A percentile compares a stretch with the other conserved stretches of the same genome.
Evolutionary conservation across 2,888 invertebrate genomes (phyloP).

Genomic region (Trypoxylon attenuatum): DNA sequence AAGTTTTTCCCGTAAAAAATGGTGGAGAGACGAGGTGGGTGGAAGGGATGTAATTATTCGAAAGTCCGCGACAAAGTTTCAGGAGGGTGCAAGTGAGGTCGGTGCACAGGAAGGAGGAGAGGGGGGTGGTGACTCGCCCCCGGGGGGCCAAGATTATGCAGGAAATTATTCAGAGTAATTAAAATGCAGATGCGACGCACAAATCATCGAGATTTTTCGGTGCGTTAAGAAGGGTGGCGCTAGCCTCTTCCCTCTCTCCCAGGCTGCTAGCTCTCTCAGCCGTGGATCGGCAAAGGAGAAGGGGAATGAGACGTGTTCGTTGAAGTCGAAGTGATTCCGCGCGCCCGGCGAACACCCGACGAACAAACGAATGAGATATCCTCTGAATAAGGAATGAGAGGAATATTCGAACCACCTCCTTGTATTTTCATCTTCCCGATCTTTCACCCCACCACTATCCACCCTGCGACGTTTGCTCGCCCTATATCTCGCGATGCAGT

Average conservation of each 20-base stretch:
- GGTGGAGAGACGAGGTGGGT: no score
- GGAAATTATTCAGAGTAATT: constrained; percentile 72
- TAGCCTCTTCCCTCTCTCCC: constrained; percentile 13
- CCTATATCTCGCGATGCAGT: no score
- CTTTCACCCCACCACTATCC: constrained; percentile 4
- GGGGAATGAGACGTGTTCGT: constrained; percentile 31
- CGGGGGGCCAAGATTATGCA: constrained; percentile 65
- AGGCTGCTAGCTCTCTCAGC: background rate
- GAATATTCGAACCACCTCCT: constrained; percentile 66
- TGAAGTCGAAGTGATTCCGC: constrained; percentile 49
- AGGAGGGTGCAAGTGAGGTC: no score
- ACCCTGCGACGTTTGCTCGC: no score
- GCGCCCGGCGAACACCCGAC: constrained; percentile 56
- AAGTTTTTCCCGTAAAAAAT: no score
- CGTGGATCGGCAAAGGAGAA: constrained; percentile 15
- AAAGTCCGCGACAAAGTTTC: no score
- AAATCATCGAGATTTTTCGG: constrained; percentile 72
- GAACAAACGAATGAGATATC: constrained; percentile 70
- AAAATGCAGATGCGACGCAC: constrained; percentile 74
- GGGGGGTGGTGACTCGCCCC: background rate
- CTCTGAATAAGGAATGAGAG: constrained; percentile 70
- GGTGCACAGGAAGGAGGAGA: no score
- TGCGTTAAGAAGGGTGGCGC: constrained; percentile 36
- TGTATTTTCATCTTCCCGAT: constrained; percentile 9
- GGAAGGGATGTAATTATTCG: no score